Evolutionary conservation across 2,888 invertebrate species (phyloP), one percentile per base, ranked within the genome.

Genomic region (Masnerella sp.): DNA sequence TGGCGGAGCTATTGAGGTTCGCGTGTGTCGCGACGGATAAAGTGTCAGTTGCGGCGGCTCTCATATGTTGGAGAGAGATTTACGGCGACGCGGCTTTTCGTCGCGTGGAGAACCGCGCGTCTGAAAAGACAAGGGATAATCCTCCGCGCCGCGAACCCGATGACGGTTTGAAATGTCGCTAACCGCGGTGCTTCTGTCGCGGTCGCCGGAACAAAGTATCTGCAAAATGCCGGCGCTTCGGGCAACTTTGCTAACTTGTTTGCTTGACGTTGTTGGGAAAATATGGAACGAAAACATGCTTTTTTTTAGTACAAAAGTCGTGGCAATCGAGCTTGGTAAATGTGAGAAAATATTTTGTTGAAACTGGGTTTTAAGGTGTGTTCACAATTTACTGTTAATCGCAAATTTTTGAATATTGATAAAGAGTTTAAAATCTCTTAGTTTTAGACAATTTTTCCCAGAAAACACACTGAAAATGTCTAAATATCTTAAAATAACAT

Each of bases 121-220:
- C 56, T 42, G 69, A 49, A 70, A 49, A 49, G 56, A 70, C 62
- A 49, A 45, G 59, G 51, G 49, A 70, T 70, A 56, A 70, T 70
- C 69, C 25, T 14, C 32, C 14, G 36, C 14, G 28, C 42, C 56
- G 62, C 28, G 51, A 56, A 70, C 11, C 38, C 40, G 56, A 69
- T 62, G 68, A 68, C 49, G 45, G 45, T 59, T 68, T 42, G 52
- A 59, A 59, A 43, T 58, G 68, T 68, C 51, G 51, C 58, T 36
- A 20, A 47, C 28, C 32, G 28, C 20, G 14, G 11, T 14, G 38
- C 28, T 54, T 34, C 17, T 36, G 34, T 49, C 18, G 17, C 32
- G 15, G 30, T 34, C 34, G 34, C 34, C 17, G 18, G 2, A 11
- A 32, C 34, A 2, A 12, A 34, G 34, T 34, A 36, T 36, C 14